Evolutionary conservation across 2,113 vertebrate genomes (phyloP).

Genomic region (Kryptolebias marmoratus): DNA sequence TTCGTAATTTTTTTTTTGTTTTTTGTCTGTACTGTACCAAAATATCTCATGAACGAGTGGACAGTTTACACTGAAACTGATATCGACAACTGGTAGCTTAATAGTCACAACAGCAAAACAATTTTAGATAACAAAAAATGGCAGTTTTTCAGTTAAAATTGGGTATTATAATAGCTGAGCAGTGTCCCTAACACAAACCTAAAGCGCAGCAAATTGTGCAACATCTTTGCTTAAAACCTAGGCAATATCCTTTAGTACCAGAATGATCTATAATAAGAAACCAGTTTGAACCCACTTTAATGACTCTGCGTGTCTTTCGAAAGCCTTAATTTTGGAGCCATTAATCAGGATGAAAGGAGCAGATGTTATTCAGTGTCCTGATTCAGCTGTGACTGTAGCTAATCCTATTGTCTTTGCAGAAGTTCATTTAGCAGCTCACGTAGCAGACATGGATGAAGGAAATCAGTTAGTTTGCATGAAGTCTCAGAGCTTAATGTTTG

Average conservation of each 20-base stretch:
- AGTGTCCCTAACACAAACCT: too few relatives aligned
- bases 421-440: conserved; percentile 49
- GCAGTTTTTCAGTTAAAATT: too few relatives aligned
- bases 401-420: conserved; percentile 46
- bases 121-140: too few relatives aligned
- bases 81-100: too few relatives aligned
- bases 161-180: too few relatives aligned
- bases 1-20: too few relatives aligned
- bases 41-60: too few relatives aligned
- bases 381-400: conserved; percentile 24
- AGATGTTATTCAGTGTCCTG: conserved; percentile 32
- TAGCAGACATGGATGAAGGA: conserved; percentile 23
- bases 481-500: conserved; percentile 2
- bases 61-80: too few relatives aligned
- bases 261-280: conserved; percentile 1
- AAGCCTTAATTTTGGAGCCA: conserved; percentile 19
- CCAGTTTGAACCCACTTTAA: conserved; percentile 1
- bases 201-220: too few relatives aligned
- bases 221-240: too few relatives aligned
- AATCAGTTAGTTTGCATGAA: conserved; percentile 51
- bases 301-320: conserved; percentile 10
- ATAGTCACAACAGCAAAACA: too few relatives aligned
- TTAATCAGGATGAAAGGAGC: conserved; percentile 52
- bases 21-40: too few relatives aligned
- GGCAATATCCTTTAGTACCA: neutral